Conservation (phyloP, 2,888 invertebrate genomes). For the Protonemura montana region DNA sequence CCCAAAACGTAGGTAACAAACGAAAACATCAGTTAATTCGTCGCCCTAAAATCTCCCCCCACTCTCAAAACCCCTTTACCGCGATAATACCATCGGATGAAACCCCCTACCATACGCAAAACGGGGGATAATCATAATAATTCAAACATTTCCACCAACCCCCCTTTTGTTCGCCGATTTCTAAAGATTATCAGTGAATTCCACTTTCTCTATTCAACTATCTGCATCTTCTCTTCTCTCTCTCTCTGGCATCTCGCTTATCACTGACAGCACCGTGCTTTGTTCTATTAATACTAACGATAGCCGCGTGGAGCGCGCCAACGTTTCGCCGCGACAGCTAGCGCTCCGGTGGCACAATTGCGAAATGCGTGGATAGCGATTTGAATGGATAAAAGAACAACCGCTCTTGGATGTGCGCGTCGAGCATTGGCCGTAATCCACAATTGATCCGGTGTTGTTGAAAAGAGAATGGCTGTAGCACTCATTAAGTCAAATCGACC, state of each 20-base stretch:
- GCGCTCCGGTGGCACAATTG: background rate
- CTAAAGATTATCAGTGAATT: constrained; percentile 24
- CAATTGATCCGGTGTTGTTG: background rate
- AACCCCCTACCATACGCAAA: background rate
- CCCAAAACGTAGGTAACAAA: background rate
- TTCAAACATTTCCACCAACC: constrained; percentile 17
- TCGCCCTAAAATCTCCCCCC: background rate
- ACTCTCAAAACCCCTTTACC: background rate
- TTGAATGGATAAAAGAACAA: background rate
- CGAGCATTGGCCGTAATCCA: background rate
- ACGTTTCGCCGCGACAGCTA: background rate
- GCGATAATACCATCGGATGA: background rate
- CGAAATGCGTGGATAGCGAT: background rate
- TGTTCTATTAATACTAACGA: background rate
- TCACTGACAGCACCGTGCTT: background rate
- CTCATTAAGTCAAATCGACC: background rate
- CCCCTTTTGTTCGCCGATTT: constrained; percentile 20
- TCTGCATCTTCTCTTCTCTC: background rate
- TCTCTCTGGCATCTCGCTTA: background rate
- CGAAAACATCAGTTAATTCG: background rate
- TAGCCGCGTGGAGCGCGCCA: background rate
- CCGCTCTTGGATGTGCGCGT: background rate
- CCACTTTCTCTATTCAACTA: background rate
- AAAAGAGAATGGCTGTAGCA: background rate
- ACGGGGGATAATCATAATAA: constrained; percentile 27